Base-by-base conservation (phyloP, 2,888 invertebrate genomes). In the Podotricha telesiphe region DNA sequence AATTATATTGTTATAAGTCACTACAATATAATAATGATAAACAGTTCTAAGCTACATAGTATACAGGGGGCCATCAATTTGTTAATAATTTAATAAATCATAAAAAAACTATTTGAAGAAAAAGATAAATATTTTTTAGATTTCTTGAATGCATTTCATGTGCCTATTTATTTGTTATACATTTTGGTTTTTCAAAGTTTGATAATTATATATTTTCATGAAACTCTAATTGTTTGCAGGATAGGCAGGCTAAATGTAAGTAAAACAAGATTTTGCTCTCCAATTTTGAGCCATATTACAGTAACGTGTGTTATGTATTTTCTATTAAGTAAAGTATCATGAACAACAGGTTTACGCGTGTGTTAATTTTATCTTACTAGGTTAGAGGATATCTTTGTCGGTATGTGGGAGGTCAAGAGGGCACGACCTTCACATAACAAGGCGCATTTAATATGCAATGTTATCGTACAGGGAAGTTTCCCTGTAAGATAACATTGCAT, bases 301-400 rank as follows among this genome's bases (percentile, higher is more conserved):
- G n/a, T n/a, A n/a, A n/a, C n/a, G n/a, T n/a, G n/a, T n/a, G n/a
- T n/a, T n/a, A n/a, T n/a, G n/a, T n/a, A 42, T 42, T 42, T 13
- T 42, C 42, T 42, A 42, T 13, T 13, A 1, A 11, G 11, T 34
- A 55, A 34, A 55, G 55, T 28, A 34, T 55, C 10, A n/a, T 28
- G 53, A 10, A n/a, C 53, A 34, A 10, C 17, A 19, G 34, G 15
- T 37, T 50, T 50, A 62, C 19, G 20, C 6, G n/a, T 45, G 22
- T 45, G 47, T 28, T 34, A 48, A 62, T 48, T 34, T 62, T 48
- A 50, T 34, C 62, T 62, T 62, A 37, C 19, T 50, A 48, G 62
- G 37, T 62, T 34, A 62, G 19, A 19, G 48, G 48, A 62, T 62
- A 62, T 62, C 50, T 47, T 50, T 61, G 47, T 48, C 10, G 62